A percentile compares a stretch with the other conserved stretches of the same genome.
phyloP scores from a whole-genome alignment of 1,140 invertebrate species.

The Heliothis virescens region DNA sequence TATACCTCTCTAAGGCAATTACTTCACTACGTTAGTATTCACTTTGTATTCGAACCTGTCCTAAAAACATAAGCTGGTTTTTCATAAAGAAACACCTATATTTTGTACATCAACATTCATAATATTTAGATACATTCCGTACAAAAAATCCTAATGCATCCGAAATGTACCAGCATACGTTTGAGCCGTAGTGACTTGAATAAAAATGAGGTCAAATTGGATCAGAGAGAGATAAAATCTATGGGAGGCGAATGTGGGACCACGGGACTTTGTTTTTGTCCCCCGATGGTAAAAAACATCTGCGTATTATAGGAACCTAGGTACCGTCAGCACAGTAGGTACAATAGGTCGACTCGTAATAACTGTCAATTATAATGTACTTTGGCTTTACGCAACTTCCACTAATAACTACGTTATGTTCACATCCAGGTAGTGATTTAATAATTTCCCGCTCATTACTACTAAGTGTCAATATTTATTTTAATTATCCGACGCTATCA shows the following conservation, averaged over 20 bases:
- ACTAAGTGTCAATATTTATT: slow-evolving; percentile 41
- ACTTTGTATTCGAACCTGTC: slow-evolving; percentile 15
- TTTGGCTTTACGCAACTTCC: slow-evolving; percentile 22
- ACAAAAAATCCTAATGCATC: slow-evolving; percentile 60
- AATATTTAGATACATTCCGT: slow-evolving; percentile 13
- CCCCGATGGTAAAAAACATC: slow-evolving; percentile 11
- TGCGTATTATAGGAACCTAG: background rate
- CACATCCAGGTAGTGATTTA: slow-evolving; percentile 9
- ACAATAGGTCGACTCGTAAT: slow-evolving; percentile 16
- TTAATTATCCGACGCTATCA: background rate
- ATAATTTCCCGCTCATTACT: slow-evolving; percentile 11
- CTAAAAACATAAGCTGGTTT: background rate
- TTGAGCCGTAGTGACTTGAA: slow-evolving; percentile 74
- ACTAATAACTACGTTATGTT: background rate
- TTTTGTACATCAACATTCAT: background rate
- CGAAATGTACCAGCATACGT: slow-evolving; percentile 75
- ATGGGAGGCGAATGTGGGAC: slow-evolving; percentile 48
- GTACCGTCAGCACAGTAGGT: background rate
- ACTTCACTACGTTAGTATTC: slow-evolving; percentile 16
- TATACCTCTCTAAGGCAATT: background rate
- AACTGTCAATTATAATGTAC: slow-evolving; percentile 2
- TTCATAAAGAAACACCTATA: slow-evolving; percentile 4
- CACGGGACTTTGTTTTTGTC: slow-evolving; percentile 38
- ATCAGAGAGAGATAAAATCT: slow-evolving; percentile 67
- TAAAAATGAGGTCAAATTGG: slow-evolving; percentile 82